Evolutionary conservation across 2,888 invertebrate species (phyloP), one percentile per base, ranked within the genome.

Genomic region (Proisotoma minuta): DNA sequence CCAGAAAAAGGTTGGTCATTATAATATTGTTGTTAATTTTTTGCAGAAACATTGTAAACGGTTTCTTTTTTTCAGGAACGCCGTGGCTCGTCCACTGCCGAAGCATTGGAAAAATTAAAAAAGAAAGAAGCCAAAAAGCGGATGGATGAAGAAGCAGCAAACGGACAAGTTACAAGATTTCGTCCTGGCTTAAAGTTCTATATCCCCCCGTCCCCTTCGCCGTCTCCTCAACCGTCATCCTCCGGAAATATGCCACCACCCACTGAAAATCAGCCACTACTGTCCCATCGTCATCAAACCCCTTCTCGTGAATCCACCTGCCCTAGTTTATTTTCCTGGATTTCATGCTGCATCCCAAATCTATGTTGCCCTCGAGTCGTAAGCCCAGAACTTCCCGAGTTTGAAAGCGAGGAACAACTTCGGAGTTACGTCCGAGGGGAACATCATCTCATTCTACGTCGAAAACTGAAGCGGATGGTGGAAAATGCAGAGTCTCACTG

Each of bases 381-480:
- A 10, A 26, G 26, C 26, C 49, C 56, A 20, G 59, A 29, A 51
- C 50, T 54, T 5, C 24, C 28, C 27, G 3, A 23, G 5, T 62
- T 65, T 27, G 27, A 40, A 5, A 54, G 12, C 28, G 28, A 20
- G 1, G 29, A 61, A 10, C 51, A 65, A 22, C 50, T 65, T 26
- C 47, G 39, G 0, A 8, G 15, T 34, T 22, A 51, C 26, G 59
- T 61, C 34, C 29, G 50, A 3, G 43, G 15, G 2, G 61, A 65
- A 28, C 65, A 65, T n/a, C n/a, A 58, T 3, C 24, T 2, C 0
- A 59, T 53, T n/a, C 40, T 65, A 23, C 27, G 39, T 0, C 27
- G 29, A 23, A 15, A 12, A 0, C 39, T 65, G 20, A n/a, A 27
- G 34, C 27, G 54, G 18, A 2, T 62, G 8, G 52, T 57, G 12